Conservation (phyloP, 2,888 invertebrate species). For the Suillia variegata region DNA sequence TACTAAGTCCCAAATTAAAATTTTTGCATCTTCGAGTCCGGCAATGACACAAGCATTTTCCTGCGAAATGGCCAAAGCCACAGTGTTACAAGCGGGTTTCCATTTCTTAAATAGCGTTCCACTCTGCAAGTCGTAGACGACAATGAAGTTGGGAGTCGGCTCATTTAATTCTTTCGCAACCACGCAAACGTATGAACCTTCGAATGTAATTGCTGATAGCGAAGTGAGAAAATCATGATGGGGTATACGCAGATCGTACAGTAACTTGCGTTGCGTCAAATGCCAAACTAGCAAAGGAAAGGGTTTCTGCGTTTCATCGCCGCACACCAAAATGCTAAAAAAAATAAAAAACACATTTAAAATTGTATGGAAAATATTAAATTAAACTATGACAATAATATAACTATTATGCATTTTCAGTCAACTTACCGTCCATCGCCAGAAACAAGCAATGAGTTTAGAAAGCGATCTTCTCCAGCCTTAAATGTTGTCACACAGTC, state of each 20-base stretch:
- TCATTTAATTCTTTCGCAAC: conserved; percentile 74
- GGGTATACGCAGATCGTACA: conserved; percentile 85
- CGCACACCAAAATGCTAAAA: conserved; percentile 80
- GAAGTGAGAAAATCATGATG: conserved; percentile 88
- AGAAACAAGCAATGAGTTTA: conserved; percentile 84
- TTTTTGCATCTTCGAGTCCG: conserved; percentile 80
- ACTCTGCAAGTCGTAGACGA: conserved; percentile 88
- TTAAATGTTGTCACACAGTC: conserved; percentile 76
- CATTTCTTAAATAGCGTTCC: conserved; percentile 91
- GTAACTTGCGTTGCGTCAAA: conserved; percentile 78
- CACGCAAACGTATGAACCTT: conserved; percentile 79
- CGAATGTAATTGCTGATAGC: conserved; percentile 82
- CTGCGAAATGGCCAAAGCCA: conserved; percentile 84
- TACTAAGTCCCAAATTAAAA: conserved; percentile 85
- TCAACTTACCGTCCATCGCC: conserved; percentile 77
- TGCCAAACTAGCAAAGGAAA: conserved; percentile 91
- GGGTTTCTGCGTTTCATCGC: conserved; percentile 91
- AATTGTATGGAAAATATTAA: no score
- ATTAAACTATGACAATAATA: no score
- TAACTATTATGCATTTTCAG: no score
- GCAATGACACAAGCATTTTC: conserved; percentile 83
- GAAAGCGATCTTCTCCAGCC: conserved; percentile 87
- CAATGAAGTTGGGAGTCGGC: conserved; percentile 85
- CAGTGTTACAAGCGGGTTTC: conserved; percentile 84
- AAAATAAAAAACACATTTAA: conserved; percentile 8